Conservation (phyloP, 2,888 invertebrate species). For the Megaustenia siamemsis region DNA sequence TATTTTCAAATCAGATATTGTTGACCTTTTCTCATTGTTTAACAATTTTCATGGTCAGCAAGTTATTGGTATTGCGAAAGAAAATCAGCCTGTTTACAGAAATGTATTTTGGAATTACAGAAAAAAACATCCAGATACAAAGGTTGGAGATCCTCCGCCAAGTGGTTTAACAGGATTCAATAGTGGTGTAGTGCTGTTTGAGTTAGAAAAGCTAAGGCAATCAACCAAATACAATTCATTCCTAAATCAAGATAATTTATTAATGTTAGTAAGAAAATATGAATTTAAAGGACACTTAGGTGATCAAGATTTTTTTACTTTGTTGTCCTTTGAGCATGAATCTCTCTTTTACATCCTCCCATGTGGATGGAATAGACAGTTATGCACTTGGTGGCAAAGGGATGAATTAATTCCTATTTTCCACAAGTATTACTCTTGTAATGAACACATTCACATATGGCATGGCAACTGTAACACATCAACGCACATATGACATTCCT, state of each 20-base stretch:
- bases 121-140: constrained; percentile 83
- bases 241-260: constrained; percentile 72
- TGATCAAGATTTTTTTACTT: constrained; percentile 90
- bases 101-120: constrained; percentile 87
- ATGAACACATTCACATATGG: constrained; percentile 74
- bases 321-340: constrained; percentile 86
- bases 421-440: constrained; percentile 86
- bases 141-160: constrained; percentile 83
- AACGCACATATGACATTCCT: constrained; percentile 61
- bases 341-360: constrained; percentile 87
- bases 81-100: constrained; percentile 89
- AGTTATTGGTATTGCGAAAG: constrained; percentile 84
- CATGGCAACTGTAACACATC: constrained; percentile 80
- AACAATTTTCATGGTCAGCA: constrained; percentile 34
- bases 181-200: constrained; percentile 88
- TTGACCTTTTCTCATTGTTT: constrained; percentile 85
- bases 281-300: constrained; percentile 84
- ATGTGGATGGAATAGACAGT: constrained; percentile 89
- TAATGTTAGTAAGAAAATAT: constrained; percentile 78
- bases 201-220: constrained; percentile 85
- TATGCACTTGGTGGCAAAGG: constrained; percentile 90
- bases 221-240: constrained; percentile 84
- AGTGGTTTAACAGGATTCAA: constrained; percentile 87
- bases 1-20: constrained; percentile 86
- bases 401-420: constrained; percentile 88